A percentile compares a stretch with the other conserved stretches of the same genome.
These are phyloP conservation scores for Palythoa caribaeorum DNA, from an alignment of 92 coral and sea anemone genomes.

Conservation along the genomic window DNA sequence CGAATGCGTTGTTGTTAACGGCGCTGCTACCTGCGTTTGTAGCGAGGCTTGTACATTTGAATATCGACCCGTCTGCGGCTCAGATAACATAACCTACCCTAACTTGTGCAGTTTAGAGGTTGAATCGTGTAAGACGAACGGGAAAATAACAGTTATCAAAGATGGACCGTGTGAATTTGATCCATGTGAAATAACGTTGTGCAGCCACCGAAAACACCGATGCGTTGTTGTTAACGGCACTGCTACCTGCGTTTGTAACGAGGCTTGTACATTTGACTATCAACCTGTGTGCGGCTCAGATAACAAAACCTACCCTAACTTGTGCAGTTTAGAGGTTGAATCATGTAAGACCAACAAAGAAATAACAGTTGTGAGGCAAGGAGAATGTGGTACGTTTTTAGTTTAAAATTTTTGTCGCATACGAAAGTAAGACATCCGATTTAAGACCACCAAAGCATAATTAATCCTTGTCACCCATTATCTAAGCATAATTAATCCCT, in stretches of 20 bases:
- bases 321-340: constrained; percentile 72
- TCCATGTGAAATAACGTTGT: constrained; percentile 72
- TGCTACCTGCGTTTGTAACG: constrained; percentile 78
- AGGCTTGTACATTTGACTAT: constrained; percentile 56
- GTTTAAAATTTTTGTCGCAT: neutral
- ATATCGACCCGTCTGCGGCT: constrained; percentile 82
- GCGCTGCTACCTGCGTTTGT: constrained; percentile 83
- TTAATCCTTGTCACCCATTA: neutral
- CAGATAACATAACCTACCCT: constrained; percentile 75
- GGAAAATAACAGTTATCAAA: constrained; percentile 41
- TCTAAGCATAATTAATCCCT: neutral
- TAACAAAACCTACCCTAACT: constrained; percentile 72
- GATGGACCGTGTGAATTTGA: constrained; percentile 42
- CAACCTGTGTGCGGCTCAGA: constrained; percentile 90
- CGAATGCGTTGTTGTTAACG: constrained; percentile 77
- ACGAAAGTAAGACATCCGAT: neutral
- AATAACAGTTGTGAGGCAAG: constrained; percentile 60
- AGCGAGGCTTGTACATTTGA: constrained; percentile 57
- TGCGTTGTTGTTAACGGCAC: constrained; percentile 81
- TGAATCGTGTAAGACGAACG: constrained; percentile 76
- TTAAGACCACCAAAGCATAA: neutral
- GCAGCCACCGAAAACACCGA: constrained; percentile 60
- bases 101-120: constrained; percentile 75
- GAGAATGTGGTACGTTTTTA: neutral
- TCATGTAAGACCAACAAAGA: constrained; percentile 75